Base-by-base conservation (phyloP, 1,140 invertebrate genomes). In the Zaprionus ornatus region DNA sequence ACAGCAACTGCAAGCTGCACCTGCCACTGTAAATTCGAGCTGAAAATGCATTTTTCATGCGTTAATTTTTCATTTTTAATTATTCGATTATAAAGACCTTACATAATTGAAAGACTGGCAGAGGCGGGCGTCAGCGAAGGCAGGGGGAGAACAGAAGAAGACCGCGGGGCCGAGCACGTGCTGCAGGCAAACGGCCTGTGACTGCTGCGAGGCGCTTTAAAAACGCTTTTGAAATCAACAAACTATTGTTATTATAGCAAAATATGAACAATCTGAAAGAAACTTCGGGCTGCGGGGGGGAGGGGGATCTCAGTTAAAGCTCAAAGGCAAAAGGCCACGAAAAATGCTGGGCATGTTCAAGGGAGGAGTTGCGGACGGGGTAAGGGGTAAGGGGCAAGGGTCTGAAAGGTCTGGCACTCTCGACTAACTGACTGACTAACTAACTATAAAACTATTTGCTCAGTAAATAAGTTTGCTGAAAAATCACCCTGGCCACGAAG, bases 41-140 rank as follows among this genome's bases (percentile, higher is more conserved):
- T 75, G 85, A 79, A 77, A 83, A 87, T 88, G 80, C 84, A 87
- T 88, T 84, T 87, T 87, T 84, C 84, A 81, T 88, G 80, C 84
- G 84, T 84, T 87, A 87, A 87, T 87, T 87, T 88, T 88, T 87
- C 84, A 87, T 88, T 87, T 87, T 87, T 87, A 87, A 87, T 87
- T 87, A 87, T 87, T 87, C 84, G 85, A 87, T 87, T 87, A 87
- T 88, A 87, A 88, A 80, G 84, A 87, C 80, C 84, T 84, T 80
- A 75, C 82, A 88, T 87, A 87, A 88, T 87, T 87, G 80, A 88
- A 87, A 67, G 80, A 23, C 77, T 57, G 55, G 60, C 67, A 63
- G 56, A 3, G 54, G 37, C 29, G 29, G 9, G 9, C 29, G 5
- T 15, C 15, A 40, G 40, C 17, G 76, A 68, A 65, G 66, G 42